Percentiles rank a stretch among this genome's conserved stretches.
phyloP scores from a whole-genome alignment of 1,140 invertebrate species.

The Nebria ingens region DNA sequence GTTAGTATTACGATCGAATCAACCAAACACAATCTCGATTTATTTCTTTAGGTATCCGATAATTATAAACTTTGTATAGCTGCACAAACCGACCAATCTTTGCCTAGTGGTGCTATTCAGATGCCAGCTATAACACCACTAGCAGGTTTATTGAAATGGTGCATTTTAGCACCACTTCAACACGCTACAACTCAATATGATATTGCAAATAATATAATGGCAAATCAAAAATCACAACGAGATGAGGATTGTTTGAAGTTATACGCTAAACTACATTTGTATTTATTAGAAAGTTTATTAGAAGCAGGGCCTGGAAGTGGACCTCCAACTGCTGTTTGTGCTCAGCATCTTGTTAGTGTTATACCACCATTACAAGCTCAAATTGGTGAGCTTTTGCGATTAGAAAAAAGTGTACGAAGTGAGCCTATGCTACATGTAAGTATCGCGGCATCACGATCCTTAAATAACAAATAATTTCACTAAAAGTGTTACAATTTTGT shows the following conservation, averaged over 20 bases:
- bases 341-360: constrained; percentile 43
- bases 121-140: constrained; percentile 75
- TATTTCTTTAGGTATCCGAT: constrained; percentile 42
- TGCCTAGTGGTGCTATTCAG: constrained; percentile 65
- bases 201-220: constrained; percentile 11
- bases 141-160: constrained; percentile 63
- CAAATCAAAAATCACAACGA: constrained; percentile 26
- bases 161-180: constrained; percentile 50
- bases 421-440: constrained; percentile 33
- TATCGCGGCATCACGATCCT: constrained; percentile 4
- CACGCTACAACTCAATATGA: constrained; percentile 31
- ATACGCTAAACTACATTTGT: constrained; percentile 54
- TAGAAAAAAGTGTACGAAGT: constrained; percentile 24
- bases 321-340: constrained; percentile 44
- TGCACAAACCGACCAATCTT: constrained; percentile 53
- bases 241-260: constrained; percentile 23
- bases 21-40: constrained; percentile 1
- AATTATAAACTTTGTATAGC: constrained; percentile 59
- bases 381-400: constrained; percentile 31
- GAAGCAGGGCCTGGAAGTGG: constrained; percentile 39
- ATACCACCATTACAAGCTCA: constrained; percentile 36
- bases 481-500: constrained; percentile 2
- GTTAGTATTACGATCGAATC: not conserved
- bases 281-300: constrained; percentile 47
- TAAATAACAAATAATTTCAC: constrained; percentile 6